Evolutionary conservation across 2,797 vertebrate genomes (phyloP), one percentile per base, ranked within the genome.

Genomic region (Lacerta agilis): DNA sequence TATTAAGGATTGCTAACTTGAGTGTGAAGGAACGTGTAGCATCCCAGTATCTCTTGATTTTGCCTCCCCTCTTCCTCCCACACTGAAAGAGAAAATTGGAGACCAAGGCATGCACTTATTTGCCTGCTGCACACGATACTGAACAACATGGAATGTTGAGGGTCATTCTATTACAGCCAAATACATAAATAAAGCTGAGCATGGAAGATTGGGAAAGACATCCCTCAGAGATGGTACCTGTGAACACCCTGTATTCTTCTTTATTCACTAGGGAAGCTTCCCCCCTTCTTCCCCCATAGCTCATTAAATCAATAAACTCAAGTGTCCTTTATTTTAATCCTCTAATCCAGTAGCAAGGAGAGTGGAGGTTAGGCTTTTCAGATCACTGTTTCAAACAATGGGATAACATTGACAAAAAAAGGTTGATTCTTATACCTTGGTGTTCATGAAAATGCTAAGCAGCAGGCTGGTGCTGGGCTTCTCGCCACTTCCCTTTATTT

Each of bases 281-380:
- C 58, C 72, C 76, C 18, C 25, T 13, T 78, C 89, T 88, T 92
- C 94, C 82, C 66, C 87, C 67, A 72, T 91, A 90, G 91, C 93
- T 97, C 95, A 95, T 97, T 96, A 96, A 95, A 95, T 95, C 95
- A 96, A 97, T 96, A 96, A 96, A 96, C 94, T 95, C 94, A 95
- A 95, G 84, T 95, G 95, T 96, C 95, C 86, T 97, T 97, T 96
- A 95, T 96, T 97, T 95, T 96, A 96, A 95, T 96, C 92, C 93
- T 87, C 75, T 92, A 94, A 95, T 96, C 92, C 92, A 93, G 93
- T 92, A 89, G 78, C 89, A 92, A 92, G 88, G 86, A 94, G 87
- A 96, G 18, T 75, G 71, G 94, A 93, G 87, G 89, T 83, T 90
- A 93, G 80, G 91, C 89, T 95, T 96, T 96, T 96, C 86, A 94